Evolutionary conservation across 2,113 vertebrate genomes (phyloP).

Genomic region (Geothlypis trichas): DNA sequence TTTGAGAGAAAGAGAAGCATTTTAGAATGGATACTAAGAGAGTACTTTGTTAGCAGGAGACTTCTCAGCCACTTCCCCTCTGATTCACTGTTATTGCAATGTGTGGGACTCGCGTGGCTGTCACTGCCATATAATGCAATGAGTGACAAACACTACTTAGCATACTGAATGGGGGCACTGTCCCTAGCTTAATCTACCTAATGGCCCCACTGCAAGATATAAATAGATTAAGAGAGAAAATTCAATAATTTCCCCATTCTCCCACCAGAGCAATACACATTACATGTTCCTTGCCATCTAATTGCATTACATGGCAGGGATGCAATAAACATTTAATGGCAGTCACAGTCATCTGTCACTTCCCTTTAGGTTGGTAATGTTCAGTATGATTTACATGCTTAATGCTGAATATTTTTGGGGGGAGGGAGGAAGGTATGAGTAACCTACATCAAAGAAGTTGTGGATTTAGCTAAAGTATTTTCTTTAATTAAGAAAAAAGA

Average conservation of each 20-base stretch:
- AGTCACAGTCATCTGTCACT: constrained; percentile 77
- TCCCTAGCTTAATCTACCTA: constrained; percentile 78
- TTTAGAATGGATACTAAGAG: background rate
- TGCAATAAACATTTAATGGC: constrained; percentile 80
- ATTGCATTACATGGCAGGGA: constrained; percentile 81
- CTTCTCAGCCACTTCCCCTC: constrained; percentile 20
- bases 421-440: background rate
- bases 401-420: background rate
- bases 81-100: constrained; percentile 27
- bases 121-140: constrained; percentile 50
- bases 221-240: constrained; percentile 85
- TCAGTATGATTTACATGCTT: constrained; percentile 72
- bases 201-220: constrained; percentile 77
- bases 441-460: background rate
- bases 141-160: constrained; percentile 74
- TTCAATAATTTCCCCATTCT: constrained; percentile 81
- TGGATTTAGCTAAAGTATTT: background rate
- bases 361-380: constrained; percentile 68
- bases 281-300: constrained; percentile 78
- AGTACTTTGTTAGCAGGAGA: background rate
- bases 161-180: constrained; percentile 59
- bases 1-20: constrained; percentile 8
- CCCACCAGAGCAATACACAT: constrained; percentile 75
- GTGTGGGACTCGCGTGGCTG: constrained; percentile 8
- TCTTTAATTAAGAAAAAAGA: background rate